phyloP scores from a whole-genome alignment of 2,888 invertebrate genomes.

The Arge pagana region DNA sequence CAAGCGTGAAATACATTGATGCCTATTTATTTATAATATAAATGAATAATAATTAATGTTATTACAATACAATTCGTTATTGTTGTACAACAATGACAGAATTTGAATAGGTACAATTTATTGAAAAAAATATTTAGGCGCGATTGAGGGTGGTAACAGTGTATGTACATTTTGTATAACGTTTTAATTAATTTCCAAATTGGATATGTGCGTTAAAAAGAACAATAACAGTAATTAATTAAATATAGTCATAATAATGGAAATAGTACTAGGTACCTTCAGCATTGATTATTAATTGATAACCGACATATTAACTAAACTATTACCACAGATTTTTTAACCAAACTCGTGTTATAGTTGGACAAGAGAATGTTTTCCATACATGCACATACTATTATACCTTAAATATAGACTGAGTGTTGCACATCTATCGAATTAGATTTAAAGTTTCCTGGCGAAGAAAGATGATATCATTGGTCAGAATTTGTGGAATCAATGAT shows the following conservation, averaged over 20 bases:
- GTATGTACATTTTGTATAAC: constrained; percentile 20
- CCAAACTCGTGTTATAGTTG: constrained; percentile 49
- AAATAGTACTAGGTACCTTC: constrained; percentile 37
- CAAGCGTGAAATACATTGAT: constrained; percentile 11
- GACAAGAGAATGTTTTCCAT: constrained; percentile 35
- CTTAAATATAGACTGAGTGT: too few relatives aligned
- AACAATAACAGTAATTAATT: constrained; percentile 32
- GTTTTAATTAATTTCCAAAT: constrained; percentile 16
- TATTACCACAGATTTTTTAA: constrained; percentile 56
- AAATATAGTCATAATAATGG: constrained; percentile 29
- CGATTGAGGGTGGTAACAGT: constrained; percentile 24
- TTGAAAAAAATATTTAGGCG: constrained; percentile 40
- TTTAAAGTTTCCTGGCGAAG: too few relatives aligned
- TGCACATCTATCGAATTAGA: too few relatives aligned
- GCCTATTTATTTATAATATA: constrained; percentile 28
- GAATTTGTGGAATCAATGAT: too few relatives aligned
- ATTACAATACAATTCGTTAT: constrained; percentile 44
- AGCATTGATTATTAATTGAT: constrained; percentile 41
- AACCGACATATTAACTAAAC: constrained; percentile 40
- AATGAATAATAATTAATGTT: constrained; percentile 46
- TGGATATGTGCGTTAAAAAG: constrained; percentile 23
- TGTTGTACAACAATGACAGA: constrained; percentile 47
- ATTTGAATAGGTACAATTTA: constrained; percentile 45
- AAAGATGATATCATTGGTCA: too few relatives aligned
- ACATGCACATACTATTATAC: too few relatives aligned